Evolutionary conservation across 2,888 invertebrate species (phyloP).

Genomic region (Agrochola litura): DNA sequence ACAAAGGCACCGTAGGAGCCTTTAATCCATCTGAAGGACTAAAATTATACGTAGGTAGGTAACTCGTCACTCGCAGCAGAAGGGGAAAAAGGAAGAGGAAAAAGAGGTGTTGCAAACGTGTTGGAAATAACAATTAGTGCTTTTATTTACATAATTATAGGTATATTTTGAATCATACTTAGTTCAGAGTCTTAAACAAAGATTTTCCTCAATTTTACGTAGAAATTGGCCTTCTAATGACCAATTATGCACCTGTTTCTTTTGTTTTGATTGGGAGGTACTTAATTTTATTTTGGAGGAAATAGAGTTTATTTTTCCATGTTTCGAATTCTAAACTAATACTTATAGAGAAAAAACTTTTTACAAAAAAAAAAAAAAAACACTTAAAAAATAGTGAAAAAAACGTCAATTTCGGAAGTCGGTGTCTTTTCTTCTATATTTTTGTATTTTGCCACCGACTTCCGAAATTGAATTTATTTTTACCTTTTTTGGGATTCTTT

Average conservation of each 20-base stretch:
- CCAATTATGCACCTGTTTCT: neutral
- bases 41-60: neutral
- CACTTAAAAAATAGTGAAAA: no score
- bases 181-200: neutral
- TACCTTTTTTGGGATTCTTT: no score
- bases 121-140: constrained; percentile 4
- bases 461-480: no score
- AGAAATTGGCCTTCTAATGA: neutral
- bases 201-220: constrained; percentile 20
- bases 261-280: neutral
- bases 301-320: no score
- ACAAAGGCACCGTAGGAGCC: no score
- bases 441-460: no score
- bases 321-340: no score
- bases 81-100: neutral
- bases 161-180: constrained; percentile 24
- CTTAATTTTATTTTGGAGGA: no score
- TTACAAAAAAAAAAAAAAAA: no score
- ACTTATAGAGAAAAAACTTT: no score
- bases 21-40: neutral
- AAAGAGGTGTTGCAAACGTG: neutral
- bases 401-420: no score
- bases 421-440: no score
- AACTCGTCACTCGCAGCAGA: neutral
- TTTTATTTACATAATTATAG: neutral